Percentiles rank a stretch among this genome's conserved stretches.
Conservation (phyloP, 2,113 vertebrate genomes). For the Mustelus asterias region DNA sequence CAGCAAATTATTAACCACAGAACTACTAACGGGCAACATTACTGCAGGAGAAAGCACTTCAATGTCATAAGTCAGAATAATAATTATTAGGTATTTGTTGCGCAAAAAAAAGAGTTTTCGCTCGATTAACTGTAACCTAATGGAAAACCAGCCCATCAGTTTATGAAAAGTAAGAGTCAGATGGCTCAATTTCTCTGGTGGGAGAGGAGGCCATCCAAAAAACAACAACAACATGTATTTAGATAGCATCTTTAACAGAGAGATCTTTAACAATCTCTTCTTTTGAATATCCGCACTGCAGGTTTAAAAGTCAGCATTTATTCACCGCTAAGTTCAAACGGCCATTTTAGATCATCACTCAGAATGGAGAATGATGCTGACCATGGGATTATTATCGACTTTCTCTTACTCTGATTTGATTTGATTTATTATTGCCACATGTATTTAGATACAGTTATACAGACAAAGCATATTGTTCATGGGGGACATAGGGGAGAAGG, state of each 20-base stretch:
- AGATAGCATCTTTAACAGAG: neutral
- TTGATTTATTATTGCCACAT: too few species aligned
- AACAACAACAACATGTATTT: neutral
- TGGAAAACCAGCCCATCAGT: neutral
- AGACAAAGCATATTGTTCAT: too few species aligned
- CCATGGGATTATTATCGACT: neutral
- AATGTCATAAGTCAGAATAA: neutral
- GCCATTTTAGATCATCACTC: neutral
- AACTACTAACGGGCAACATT: neutral
- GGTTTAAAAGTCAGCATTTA: neutral
- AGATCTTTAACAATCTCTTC: neutral
- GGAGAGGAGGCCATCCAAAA: neutral
- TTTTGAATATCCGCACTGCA: neutral
- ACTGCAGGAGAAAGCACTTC: constrained; percentile 1
- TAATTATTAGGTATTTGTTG: neutral
- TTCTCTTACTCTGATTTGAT: neutral
- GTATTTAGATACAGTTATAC: too few species aligned
- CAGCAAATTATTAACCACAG: neutral
- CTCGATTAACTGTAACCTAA: neutral
- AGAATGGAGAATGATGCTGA: neutral
- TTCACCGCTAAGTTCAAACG: neutral
- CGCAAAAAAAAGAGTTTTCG: neutral
- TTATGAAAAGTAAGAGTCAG: neutral
- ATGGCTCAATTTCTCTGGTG: neutral
- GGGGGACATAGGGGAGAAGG: too few species aligned